phyloP scores from a whole-genome alignment of 1,140 invertebrate genomes.

The Drosophila repletoides region DNA sequence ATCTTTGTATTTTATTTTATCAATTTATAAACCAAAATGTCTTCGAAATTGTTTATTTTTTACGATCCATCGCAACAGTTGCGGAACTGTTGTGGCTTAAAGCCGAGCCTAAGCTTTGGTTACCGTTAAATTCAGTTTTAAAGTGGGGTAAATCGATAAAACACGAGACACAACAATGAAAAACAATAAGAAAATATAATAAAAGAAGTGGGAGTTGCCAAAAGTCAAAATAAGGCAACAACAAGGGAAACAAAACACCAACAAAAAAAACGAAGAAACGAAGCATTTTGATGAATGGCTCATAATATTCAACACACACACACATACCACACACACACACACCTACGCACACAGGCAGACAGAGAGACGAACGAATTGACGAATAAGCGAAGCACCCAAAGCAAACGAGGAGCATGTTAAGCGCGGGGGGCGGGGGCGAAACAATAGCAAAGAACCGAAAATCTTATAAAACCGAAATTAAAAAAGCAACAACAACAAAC shows the following conservation, averaged over 20 bases:
- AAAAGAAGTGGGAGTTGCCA: conserved; percentile 76
- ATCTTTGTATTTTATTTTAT: too few relatives aligned
- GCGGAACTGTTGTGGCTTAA: too few relatives aligned
- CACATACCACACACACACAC: conserved; percentile 18
- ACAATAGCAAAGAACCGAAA: conserved; percentile 74
- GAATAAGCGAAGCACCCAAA: conserved; percentile 75
- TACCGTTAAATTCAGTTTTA: too few relatives aligned
- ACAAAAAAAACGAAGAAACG: conserved; percentile 46
- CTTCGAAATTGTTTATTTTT: too few relatives aligned
- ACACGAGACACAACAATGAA: neutral
- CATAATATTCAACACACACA: conserved; percentile 63
- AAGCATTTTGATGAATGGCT: conserved; percentile 76
- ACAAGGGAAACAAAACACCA: conserved; percentile 32
- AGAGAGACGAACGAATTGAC: conserved; percentile 42
- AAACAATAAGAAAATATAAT: conserved; percentile 41
- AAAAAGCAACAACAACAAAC: conserved; percentile 65
- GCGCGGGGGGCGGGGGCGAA: conserved; percentile 11
- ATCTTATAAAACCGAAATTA: conserved; percentile 79
- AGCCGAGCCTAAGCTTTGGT: too few relatives aligned
- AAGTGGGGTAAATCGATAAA: neutral
- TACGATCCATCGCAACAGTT: too few relatives aligned
- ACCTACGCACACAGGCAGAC: conserved; percentile 12
- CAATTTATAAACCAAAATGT: too few relatives aligned
- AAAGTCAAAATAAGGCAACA: conserved; percentile 50
- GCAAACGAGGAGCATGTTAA: conserved; percentile 7